Evolutionary conservation across 2,888 invertebrate species (phyloP).

Genomic region (Adineta ricciae): DNA sequence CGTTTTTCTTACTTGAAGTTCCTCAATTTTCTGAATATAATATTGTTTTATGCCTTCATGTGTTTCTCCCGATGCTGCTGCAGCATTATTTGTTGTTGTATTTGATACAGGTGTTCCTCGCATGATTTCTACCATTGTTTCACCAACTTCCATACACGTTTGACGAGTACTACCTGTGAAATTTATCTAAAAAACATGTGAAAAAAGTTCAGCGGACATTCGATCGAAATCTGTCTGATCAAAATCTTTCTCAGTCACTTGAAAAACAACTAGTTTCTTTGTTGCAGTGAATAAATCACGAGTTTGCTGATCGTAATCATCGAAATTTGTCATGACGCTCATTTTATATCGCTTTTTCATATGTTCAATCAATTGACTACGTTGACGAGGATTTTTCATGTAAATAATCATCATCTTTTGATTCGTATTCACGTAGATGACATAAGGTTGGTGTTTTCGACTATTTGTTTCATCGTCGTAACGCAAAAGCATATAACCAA

Average conservation of each 20-base stretch:
- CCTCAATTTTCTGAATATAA: conserved; percentile 94
- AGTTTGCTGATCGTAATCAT: neutral
- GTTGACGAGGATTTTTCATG: neutral
- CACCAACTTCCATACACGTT: neutral
- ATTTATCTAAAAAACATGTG: neutral
- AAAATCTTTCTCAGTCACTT: neutral
- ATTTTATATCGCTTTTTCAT: neutral
- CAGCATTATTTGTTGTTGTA: neutral
- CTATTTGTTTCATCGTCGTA: neutral
- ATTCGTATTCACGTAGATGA: neutral
- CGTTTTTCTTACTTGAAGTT: conserved; percentile 60
- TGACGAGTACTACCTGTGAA: neutral
- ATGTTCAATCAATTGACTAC: neutral
- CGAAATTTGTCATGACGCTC: neutral
- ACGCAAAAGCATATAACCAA: neutral
- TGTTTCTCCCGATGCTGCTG: neutral
- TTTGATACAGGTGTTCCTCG: neutral
- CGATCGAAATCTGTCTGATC: neutral
- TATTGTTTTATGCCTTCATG: conserved; percentile 69
- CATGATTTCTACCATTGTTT: conserved; percentile 10
- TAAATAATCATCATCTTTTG: neutral
- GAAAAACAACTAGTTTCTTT: neutral
- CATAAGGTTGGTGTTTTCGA: neutral
- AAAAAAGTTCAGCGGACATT: neutral
- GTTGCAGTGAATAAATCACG: neutral